Conservation (phyloP, 2,888 invertebrate genomes). For the Psococerastis gibbosa region DNA sequence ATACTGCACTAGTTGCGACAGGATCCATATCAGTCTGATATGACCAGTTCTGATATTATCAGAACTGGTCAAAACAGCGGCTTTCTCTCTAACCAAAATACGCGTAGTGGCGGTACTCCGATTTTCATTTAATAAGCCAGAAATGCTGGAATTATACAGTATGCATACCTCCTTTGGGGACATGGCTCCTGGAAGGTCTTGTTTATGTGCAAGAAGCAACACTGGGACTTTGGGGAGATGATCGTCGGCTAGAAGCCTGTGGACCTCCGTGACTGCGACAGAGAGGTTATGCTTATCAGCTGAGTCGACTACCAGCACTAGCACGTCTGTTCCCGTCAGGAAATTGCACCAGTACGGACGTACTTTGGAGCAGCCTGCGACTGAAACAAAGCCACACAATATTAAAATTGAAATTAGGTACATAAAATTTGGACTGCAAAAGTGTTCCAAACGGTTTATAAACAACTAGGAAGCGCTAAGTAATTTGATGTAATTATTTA, state of each 20-base stretch:
- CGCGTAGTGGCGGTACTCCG: no score
- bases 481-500: no score
- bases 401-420: slow-evolving; percentile 4
- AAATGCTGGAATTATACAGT: no score
- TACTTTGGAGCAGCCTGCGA: slow-evolving; percentile 24
- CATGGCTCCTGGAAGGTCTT: slow-evolving; percentile 17
- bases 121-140: no score
- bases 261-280: slow-evolving; percentile 23
- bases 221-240: slow-evolving; percentile 25
- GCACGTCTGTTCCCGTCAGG: slow-evolving; percentile 26
- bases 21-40: no score
- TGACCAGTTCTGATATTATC: no score
- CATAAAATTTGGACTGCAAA: slow-evolving; percentile 14
- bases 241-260: slow-evolving; percentile 25
- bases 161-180: neutral
- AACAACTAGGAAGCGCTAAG: no score
- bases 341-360: slow-evolving; percentile 25
- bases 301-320: slow-evolving; percentile 27
- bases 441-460: no score
- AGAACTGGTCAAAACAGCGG: no score
- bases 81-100: no score
- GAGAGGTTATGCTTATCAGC: slow-evolving; percentile 23
- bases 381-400: slow-evolving; percentile 18
- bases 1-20: no score
- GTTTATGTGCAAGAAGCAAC: slow-evolving; percentile 26